Evolutionary conservation across 2,113 vertebrate genomes (phyloP).

Genomic region (Sisor rabdophorus): DNA sequence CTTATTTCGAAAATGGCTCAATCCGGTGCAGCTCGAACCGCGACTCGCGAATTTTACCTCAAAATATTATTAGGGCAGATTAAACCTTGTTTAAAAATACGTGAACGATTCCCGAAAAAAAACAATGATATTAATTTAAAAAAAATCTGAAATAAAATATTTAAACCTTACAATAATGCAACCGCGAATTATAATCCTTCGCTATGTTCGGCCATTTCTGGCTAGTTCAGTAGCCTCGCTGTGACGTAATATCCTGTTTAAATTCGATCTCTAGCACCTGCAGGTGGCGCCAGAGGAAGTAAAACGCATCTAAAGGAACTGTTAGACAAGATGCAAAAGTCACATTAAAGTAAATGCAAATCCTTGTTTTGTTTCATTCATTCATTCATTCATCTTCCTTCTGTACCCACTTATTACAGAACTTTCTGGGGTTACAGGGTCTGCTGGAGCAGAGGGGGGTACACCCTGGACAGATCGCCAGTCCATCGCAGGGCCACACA

Average conservation of each 20-base stretch:
- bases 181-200: constrained; percentile 50
- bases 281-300: constrained; percentile 20
- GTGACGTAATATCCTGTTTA: constrained; percentile 39
- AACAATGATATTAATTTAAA: no score
- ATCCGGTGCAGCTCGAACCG: constrained; percentile 41
- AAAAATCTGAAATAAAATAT: constrained; percentile 5
- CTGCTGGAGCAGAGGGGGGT: no score
- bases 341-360: no score
- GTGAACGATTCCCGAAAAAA: constrained; percentile 1
- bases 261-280: not conserved
- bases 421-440: no score
- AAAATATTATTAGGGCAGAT: not conserved
- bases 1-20: constrained; percentile 53
- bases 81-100: not conserved
- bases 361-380: no score
- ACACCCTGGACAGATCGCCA: no score
- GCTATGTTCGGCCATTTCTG: constrained; percentile 48
- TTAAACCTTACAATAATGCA: constrained; percentile 38
- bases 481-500: no score
- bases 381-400: no score
- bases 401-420: no score
- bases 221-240: constrained; percentile 20
- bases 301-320: no score
- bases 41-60: not conserved
- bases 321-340: no score